Evolutionary conservation across 2,797 vertebrate species (phyloP), one percentile per base, ranked within the genome.

Genomic region (Zenarchopterus dispar): DNA sequence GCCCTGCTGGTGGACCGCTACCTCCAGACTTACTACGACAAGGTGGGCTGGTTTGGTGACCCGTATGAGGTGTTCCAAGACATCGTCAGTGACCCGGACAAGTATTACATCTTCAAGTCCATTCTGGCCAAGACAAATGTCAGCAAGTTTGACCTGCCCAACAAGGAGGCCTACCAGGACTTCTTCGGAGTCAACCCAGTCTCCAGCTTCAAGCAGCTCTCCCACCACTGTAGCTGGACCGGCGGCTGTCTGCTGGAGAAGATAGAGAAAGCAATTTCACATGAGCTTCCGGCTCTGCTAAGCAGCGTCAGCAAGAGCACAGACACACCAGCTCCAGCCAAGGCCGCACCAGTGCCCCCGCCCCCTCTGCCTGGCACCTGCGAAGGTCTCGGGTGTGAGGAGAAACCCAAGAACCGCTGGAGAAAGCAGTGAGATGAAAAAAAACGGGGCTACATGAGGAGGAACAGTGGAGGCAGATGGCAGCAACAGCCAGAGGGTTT

Each of bases 41-140:
- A 95, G 89, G 95, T 97, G 94, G 97, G 96, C 88, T 99, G 96
- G 94, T 99, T 99, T 75, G 97, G 95, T 0, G 97, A 99, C 43
- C 94, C 97, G 70, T 91, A 81, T 3, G 85, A 88, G 69, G 96
- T 99, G 22, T 97, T 99, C 87, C 95, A 95, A 67, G 98, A 99
- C 91, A 98, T 99, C n/a, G 93, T 98, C 69, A 95, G 94, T n/a
- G 97, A 98, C 80, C 98, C 97, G 0, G 97, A 99, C 91, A 97
- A 95, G 84, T 98, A 96, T 87, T 98, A 94, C 89, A 99, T 99
- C 88, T 99, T 98, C 87, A 99, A 99, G 90, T 95, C 98, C 69
- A 98, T 99, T 84, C 88, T 99, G 88, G 97, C 96, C 77, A 99
- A 99, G 90, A 98, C 97, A 87, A 99, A 99, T 0, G 95, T 99